Evolutionary conservation across 2,888 invertebrate genomes (phyloP).

Genomic region (Eledona agricola): DNA sequence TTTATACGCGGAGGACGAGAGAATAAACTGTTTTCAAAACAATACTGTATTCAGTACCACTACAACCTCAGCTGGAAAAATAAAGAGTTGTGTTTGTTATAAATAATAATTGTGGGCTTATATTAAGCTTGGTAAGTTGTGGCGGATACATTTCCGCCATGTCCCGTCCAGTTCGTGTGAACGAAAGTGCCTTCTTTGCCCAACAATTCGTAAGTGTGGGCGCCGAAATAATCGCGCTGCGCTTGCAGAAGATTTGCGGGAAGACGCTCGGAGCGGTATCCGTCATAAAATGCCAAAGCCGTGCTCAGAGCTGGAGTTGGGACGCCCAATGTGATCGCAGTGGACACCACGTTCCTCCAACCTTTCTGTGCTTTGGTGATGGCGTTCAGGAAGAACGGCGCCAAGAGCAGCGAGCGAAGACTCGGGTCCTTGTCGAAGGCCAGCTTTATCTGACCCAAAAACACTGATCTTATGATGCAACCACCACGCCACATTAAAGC

Average conservation of each 20-base stretch:
- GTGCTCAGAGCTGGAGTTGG: slow-evolving; percentile 93
- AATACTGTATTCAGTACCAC: slow-evolving; percentile 36
- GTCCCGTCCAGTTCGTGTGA: slow-evolving; percentile 99
- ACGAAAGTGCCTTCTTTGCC: slow-evolving; percentile 86
- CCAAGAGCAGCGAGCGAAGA: slow-evolving; percentile 86
- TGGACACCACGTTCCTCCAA: slow-evolving; percentile 84
- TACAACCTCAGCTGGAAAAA: slow-evolving; percentile 18
- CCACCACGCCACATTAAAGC: slow-evolving; percentile 99
- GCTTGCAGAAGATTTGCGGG: slow-evolving; percentile 98
- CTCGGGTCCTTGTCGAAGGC: slow-evolving; percentile 92
- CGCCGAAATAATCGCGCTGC: slow-evolving; percentile 98
- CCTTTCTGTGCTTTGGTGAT: slow-evolving; percentile 83
- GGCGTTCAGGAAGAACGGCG: slow-evolving; percentile 90
- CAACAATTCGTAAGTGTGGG: slow-evolving; percentile 95
- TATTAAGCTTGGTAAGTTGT: slow-evolving; percentile 83
- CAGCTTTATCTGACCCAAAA: slow-evolving; percentile 89
- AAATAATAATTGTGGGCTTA: slow-evolving; percentile 17
- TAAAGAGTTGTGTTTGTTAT: no score
- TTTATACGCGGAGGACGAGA: slow-evolving; percentile 17
- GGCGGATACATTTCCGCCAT: slow-evolving; percentile 95
- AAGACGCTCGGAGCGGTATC: slow-evolving; percentile 84
- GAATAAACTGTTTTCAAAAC: slow-evolving; percentile 29
- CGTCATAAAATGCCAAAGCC: slow-evolving; percentile 97
- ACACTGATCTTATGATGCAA: slow-evolving; percentile 95
- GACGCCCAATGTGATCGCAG: slow-evolving; percentile 72